Base-by-base conservation (phyloP, 2,113 vertebrate genomes). In the Pterophyllum scalare region DNA sequence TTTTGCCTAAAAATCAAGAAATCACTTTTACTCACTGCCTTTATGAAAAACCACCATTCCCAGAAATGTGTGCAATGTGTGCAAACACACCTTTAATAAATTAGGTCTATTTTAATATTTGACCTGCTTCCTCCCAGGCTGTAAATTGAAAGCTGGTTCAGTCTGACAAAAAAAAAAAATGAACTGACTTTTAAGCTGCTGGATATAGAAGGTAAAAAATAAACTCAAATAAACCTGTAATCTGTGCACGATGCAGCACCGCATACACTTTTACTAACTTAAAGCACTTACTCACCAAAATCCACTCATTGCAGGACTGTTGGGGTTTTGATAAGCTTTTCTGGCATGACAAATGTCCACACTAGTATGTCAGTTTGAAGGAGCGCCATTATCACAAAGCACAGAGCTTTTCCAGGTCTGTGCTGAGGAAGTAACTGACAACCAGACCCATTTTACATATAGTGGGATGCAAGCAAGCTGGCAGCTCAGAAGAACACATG, bases 171-270 rank as follows among this genome's bases (percentile, higher is more conserved):
- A 28, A 80, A 65, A 84, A 65, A 59, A 62, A 83, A 77, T n/a
- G 33, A 57, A 46, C 38, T 59, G 57, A 76, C 76, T 75, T 33
- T 77, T 43, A 75, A 84, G 64, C 70, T 85, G 74, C 77, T 56
- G 33, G 49, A 84, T 74, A 65, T 43, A 75, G 17, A 79, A 74
- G 0, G 43, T 64, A 74, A 84, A 92, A 92, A 91, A 87, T 87
- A 84, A 90, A 85, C 56, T 67, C 58, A n/a, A n/a, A n/a, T n/a
- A n/a, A n/a, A 67, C 60, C 43, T 77, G 62, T 82, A 84, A 89
- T 90, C 76, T 82, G 70, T 64, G 59, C 31, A 31, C 59, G 81
- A 65, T 6, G 62, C 70, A 15, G 38, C 14, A 28, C 58, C 49
- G 9, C 40, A 70, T 1, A 59, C 61, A 87, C 24, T 28, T 82